Percentiles rank a stretch among this genome's conserved stretches.
These are phyloP conservation scores for Drosophila persimilis DNA, from an alignment of 1,140 invertebrate species.

Conservation along the genomic window DNA sequence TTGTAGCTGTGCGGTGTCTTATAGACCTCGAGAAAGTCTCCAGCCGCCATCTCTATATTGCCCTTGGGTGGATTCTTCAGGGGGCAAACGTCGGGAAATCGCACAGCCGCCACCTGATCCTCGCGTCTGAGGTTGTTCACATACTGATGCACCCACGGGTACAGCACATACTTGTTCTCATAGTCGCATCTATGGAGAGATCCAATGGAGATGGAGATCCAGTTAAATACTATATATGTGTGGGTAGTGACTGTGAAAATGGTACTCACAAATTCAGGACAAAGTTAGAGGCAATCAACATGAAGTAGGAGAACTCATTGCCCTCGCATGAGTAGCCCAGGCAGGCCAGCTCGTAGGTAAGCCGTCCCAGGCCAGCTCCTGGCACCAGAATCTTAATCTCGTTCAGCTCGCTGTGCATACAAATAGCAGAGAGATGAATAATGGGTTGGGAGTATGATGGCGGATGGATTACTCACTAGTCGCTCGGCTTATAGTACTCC, in stretches of 20 bases:
- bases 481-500: slow-evolving; percentile 87
- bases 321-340: slow-evolving; percentile 96
- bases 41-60: slow-evolving; percentile 97
- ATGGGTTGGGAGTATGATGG: neutral
- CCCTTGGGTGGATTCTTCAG: slow-evolving; percentile 85
- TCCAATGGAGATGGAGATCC: too few relatives aligned
- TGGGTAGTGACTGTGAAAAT: neutral
- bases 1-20: slow-evolving; percentile 91
- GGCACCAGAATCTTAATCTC: slow-evolving; percentile 94
- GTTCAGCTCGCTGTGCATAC: slow-evolving; percentile 80
- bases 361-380: slow-evolving; percentile 95
- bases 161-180: slow-evolving; percentile 83
- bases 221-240: too few relatives aligned
- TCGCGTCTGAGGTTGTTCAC: slow-evolving; percentile 93
- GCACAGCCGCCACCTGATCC: slow-evolving; percentile 91
- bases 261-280: slow-evolving; percentile 92
- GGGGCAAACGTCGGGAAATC: slow-evolving; percentile 96
- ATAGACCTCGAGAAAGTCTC: slow-evolving; percentile 95
- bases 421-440: neutral
- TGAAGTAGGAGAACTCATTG: slow-evolving; percentile 98
- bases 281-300: slow-evolving; percentile 98
- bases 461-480: slow-evolving; percentile 59
- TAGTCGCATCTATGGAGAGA: slow-evolving; percentile 57
- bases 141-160: slow-evolving; percentile 97
- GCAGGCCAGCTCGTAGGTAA: slow-evolving; percentile 96